Base-by-base conservation (phyloP, 2,113 vertebrate genomes). In the Marmota monax region DNA sequence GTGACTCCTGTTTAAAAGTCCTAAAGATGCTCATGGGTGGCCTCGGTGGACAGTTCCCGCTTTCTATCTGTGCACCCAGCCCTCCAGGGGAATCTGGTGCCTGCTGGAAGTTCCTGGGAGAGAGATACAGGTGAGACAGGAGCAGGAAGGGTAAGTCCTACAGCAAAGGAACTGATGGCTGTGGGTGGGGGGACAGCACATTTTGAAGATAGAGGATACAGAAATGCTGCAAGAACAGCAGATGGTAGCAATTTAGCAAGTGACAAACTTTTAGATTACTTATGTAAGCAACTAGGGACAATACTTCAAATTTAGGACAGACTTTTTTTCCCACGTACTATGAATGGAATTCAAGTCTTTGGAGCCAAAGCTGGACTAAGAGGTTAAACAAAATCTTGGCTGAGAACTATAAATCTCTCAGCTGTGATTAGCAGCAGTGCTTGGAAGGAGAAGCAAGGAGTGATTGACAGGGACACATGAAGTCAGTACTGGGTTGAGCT, bases 131-230 rank as follows among this genome's bases (percentile, higher is more conserved):
- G 51, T 53, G 9, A 37, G 13, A 25, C 25, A 67, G 17, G 29
- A 53, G 4, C 16, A 37, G 56, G 20, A 8, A 51, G 12, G 7
- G 1, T 34, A 23, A 9, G 14, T 0, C n/a, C 1, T 20, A 5
- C 12, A 56, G 32, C 2, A 17, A 63, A 84, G 51, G 6, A 51
- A 8, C 7, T 25, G 56, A 58, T 6, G 1, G 27, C 1, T 7
- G 14, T 53, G 72, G 45, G 51, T 27, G 12, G 82, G 5, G 7
- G 1, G 45, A 78, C 32, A 34, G 48, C 4, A 65, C 32, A n/a
- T 3, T 16, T 0, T 25, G n/a, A 65, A 42, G 27, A 73, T 0
- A 23, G 61, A 74, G 67, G 79, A 18, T 4, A 67, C 16, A 73
- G 45, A 65, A 9, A 70, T n/a, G 25, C 20, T 8, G n/a, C 2